phyloP scores from a whole-genome alignment of 1,140 invertebrate species.

The Leptinotarsa lineolata region DNA sequence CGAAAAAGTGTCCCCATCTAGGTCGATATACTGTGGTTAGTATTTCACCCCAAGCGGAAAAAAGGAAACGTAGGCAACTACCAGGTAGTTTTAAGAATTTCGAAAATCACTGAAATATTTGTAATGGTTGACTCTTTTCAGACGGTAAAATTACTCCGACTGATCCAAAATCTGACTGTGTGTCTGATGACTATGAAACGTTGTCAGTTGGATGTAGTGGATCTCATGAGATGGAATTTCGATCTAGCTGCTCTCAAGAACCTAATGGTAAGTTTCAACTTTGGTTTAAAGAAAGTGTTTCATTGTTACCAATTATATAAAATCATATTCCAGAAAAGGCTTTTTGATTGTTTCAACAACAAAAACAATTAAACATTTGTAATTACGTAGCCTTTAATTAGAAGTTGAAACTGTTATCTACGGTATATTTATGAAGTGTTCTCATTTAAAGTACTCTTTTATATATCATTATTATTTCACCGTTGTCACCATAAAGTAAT shows the following conservation, averaged over 20 bases:
- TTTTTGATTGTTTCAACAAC: too few species aligned
- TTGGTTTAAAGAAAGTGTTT: too few species aligned
- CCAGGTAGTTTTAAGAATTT: conserved; percentile 37
- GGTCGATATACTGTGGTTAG: conserved; percentile 69
- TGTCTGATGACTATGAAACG: conserved; percentile 61
- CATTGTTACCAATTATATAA: too few species aligned
- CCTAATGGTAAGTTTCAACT: conserved; percentile 44
- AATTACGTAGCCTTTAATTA: too few species aligned
- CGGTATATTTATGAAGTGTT: too few species aligned
- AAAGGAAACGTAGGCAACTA: conserved; percentile 49
- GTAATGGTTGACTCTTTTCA: conserved; percentile 28
- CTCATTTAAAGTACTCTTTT: too few species aligned
- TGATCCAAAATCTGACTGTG: conserved; percentile 50
- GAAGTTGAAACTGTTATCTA: too few species aligned
- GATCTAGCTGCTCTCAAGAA: conserved; percentile 61
- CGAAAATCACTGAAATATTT: conserved; percentile 7
- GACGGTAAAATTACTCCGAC: conserved; percentile 33
- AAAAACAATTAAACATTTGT: too few species aligned
- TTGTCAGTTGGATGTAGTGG: conserved; percentile 68
- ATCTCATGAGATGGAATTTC: conserved; percentile 71
- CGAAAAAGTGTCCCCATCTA: conserved; percentile 69
- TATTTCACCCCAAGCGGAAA: conserved; percentile 48
- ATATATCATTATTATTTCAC: too few species aligned
- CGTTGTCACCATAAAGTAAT: too few species aligned
- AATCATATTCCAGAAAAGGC: too few species aligned